phyloP scores from a whole-genome alignment of 1,140 invertebrate genomes.

The Cydia amplana region DNA sequence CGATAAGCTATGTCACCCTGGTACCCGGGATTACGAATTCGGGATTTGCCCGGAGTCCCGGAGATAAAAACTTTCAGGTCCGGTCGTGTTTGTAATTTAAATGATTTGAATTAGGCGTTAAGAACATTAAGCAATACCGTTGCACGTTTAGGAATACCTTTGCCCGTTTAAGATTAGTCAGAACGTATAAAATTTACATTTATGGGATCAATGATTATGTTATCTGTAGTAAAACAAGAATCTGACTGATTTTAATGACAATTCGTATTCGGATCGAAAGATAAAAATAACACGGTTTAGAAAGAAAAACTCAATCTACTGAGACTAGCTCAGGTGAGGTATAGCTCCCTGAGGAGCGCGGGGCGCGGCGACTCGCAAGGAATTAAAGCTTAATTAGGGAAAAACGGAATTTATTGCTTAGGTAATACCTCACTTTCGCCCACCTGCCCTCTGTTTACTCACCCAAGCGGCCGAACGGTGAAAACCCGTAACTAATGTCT shows the following conservation, averaged over 20 bases:
- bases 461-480: conserved; percentile 42
- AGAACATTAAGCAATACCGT: conserved; percentile 14
- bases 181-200: conserved; percentile 12
- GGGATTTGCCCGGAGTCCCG: conserved; percentile 46
- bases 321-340: conserved; percentile 13
- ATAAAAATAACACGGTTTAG: conserved; percentile 4
- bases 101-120: conserved; percentile 35
- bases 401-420: conserved; percentile 74
- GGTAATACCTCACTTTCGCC: conserved; percentile 54
- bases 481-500: conserved; percentile 26
- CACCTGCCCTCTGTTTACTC: conserved; percentile 66
- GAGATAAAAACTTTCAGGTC: conserved; percentile 40
- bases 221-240: conserved; percentile 7
- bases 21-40: conserved; percentile 53
- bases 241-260: not conserved
- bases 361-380: conserved; percentile 43
- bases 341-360: conserved; percentile 37
- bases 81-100: conserved; percentile 43
- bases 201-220: not conserved
- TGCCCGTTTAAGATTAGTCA: not conserved
- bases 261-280: not conserved
- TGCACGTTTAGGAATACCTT: not conserved
- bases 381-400: conserved; percentile 78
- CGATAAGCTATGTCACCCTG: conserved; percentile 59
- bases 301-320: conserved; percentile 18